Base-by-base conservation (phyloP, 2,113 vertebrate species). In the Ibidorhyncha struthersii region DNA sequence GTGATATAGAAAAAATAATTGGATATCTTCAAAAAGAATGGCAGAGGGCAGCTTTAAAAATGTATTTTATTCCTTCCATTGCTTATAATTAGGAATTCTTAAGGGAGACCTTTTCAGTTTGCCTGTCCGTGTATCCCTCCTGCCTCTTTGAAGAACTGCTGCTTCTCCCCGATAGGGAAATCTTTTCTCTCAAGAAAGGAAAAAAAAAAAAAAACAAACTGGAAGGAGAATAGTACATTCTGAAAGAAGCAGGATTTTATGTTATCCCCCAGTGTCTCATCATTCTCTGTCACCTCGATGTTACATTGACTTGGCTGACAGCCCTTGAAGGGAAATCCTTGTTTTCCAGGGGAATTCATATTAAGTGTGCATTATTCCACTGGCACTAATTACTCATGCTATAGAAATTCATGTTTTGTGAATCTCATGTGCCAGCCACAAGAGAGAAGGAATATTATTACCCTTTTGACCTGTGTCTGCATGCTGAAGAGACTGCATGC, bases 71-170 rank as follows among this genome's bases (percentile, higher is more conserved):
- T 95, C 93, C 70, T 91, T 89, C 74, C 22, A 2, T 82, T 90
- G 73, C 73, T 94, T 94, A 73, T 97, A 94, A 96, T 96, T 95
- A 95, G 93, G 89, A 94, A 96, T 86, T 83, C 94, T 95, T 95
- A 38, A 65, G 91, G 94, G 89, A 96, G 12, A 78, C 73, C 67
- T 91, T 90, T 91, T 87, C 53, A 62, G 40, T 85, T 91, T 91
- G 65, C 49, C 86, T 95, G 81, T 86, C 93, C 41, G 1, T 62
- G 27, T 77, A 87, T 38, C 78, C 41, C 47, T 89, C 5, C 49
- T 92, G 81, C 71, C 34, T 90, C 89, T 97, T 95, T 96, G 94
- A 97, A 96, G 91, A 90, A 82, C 47, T 79, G 34, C 41, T 84
- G 30, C 73, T 70, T 89, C 16, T 87, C 45, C 53, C 67, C 1